A percentile compares a stretch with the other conserved stretches of the same genome.
Evolutionary conservation across 2,888 invertebrate genomes (phyloP).

Genomic region (Acronicta alni): DNA sequence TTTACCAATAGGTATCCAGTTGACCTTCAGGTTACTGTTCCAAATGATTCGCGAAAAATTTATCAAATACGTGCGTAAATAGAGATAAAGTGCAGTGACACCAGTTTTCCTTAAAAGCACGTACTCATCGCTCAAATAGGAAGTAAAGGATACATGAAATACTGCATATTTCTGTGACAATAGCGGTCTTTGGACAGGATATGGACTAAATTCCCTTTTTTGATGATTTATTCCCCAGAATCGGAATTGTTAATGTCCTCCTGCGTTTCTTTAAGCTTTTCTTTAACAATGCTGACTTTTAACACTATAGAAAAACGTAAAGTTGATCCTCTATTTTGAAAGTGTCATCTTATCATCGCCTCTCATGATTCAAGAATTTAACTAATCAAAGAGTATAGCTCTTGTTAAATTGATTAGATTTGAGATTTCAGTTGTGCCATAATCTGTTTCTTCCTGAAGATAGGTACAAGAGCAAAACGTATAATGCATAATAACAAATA

Average conservation of each 20-base stretch:
- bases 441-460: slow-evolving; percentile 10
- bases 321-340: too few relatives aligned
- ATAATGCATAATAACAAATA: background rate
- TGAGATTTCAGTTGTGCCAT: slow-evolving; percentile 42
- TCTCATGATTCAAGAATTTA: too few relatives aligned
- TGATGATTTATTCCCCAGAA: too few relatives aligned
- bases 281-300: too few relatives aligned
- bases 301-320: too few relatives aligned
- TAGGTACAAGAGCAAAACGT: background rate
- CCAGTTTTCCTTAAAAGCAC: background rate
- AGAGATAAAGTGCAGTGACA: slow-evolving; percentile 40
- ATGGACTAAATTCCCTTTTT: too few relatives aligned
- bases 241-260: too few relatives aligned
- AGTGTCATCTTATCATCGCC: too few relatives aligned
- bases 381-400: slow-evolving; percentile 16
- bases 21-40: slow-evolving; percentile 22
- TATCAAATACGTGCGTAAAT: slow-evolving; percentile 28
- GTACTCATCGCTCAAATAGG: background rate
- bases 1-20: slow-evolving; percentile 22
- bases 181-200: too few relatives aligned
- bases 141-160: too few relatives aligned
- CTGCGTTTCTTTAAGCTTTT: too few relatives aligned
- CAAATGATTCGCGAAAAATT: slow-evolving; percentile 27
- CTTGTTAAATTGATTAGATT: slow-evolving; percentile 21
- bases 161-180: too few relatives aligned